Evolutionary conservation across 2,888 invertebrate genomes (phyloP).

Genomic region (Acronicta aceris): DNA sequence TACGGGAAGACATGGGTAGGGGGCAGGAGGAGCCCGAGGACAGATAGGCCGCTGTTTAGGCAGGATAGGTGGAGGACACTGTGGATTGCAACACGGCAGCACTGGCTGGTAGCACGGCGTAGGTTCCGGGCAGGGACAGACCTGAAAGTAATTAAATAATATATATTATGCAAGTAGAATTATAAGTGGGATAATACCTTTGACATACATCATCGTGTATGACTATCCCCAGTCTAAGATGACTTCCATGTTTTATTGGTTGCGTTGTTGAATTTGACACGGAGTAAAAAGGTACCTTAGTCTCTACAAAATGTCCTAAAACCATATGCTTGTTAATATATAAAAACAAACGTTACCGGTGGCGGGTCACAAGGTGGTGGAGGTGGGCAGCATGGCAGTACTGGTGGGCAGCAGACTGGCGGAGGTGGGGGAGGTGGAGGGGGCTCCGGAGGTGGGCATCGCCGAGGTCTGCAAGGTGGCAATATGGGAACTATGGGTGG

Average conservation of each 20-base stretch:
- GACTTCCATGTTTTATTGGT: no score
- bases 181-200: no score
- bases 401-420: constrained; percentile 80
- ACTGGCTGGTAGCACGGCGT: constrained; percentile 82
- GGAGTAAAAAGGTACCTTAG: no score
- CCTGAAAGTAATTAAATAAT: constrained; percentile 63
- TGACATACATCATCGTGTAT: background rate
- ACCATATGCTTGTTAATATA: no score
- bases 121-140: constrained; percentile 80
- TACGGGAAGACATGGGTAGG: constrained; percentile 85
- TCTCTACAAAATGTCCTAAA: constrained; percentile 20
- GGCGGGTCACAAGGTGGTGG: constrained; percentile 82
- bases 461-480: constrained; percentile 78
- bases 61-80: constrained; percentile 87
- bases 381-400: constrained; percentile 82
- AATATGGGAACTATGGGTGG: constrained; percentile 82
- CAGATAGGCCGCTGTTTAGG: constrained; percentile 85
- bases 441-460: constrained; percentile 72
- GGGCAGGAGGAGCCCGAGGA: constrained; percentile 79
- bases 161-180: no score
- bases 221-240: no score
- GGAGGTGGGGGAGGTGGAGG: constrained; percentile 71
- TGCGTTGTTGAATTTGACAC: no score
- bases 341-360: constrained; percentile 65
- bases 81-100: constrained; percentile 83